These are phyloP conservation scores for Gryon sp. DNA, from an alignment of 1,140 invertebrate species.

Conservation along the genomic window DNA sequence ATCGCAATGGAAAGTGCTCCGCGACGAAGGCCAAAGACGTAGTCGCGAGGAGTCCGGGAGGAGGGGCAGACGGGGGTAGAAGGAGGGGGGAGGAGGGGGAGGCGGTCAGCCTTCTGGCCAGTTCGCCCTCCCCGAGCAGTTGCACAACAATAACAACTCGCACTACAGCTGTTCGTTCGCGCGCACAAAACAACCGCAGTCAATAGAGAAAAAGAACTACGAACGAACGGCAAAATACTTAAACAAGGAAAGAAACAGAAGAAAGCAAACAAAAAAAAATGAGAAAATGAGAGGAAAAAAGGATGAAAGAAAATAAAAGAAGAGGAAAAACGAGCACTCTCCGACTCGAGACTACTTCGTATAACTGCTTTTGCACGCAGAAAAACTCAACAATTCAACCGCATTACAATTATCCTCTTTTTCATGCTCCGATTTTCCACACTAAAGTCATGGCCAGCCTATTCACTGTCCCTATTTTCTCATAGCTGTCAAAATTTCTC, in stretches of 20 bases:
- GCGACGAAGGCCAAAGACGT: slow-evolving; percentile 32
- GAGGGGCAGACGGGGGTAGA: slow-evolving; percentile 3
- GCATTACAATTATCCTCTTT: slow-evolving; percentile 29
- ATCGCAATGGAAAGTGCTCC: slow-evolving; percentile 55
- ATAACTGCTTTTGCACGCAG: slow-evolving; percentile 32
- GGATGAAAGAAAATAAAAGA: slow-evolving; percentile 1
- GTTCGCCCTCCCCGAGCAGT: slow-evolving; percentile 59
- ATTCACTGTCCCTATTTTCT: not conserved
- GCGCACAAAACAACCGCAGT: not conserved
- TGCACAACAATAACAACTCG: slow-evolving; percentile 60
- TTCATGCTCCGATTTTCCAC: slow-evolving; percentile 32
- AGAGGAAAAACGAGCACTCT: slow-evolving; percentile 8
- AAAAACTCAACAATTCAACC: slow-evolving; percentile 12
- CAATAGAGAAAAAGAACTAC: too few relatives aligned
- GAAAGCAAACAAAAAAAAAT: not conserved
- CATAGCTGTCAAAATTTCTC: slow-evolving; percentile 22
- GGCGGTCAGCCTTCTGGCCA: slow-evolving; percentile 52
- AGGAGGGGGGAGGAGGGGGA: not conserved
- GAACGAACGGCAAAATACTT: not conserved
- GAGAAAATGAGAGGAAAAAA: not conserved
- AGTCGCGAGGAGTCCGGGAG: too few relatives aligned
- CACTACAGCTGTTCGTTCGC: slow-evolving; percentile 64
- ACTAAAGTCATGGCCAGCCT: slow-evolving; percentile 12
- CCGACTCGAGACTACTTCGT: slow-evolving; percentile 38
- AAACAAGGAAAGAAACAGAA: not conserved